A percentile compares a stretch with the other conserved stretches of the same genome.
phyloP scores from a whole-genome alignment of 2,888 invertebrate genomes.

The Pinctada fucata region DNA sequence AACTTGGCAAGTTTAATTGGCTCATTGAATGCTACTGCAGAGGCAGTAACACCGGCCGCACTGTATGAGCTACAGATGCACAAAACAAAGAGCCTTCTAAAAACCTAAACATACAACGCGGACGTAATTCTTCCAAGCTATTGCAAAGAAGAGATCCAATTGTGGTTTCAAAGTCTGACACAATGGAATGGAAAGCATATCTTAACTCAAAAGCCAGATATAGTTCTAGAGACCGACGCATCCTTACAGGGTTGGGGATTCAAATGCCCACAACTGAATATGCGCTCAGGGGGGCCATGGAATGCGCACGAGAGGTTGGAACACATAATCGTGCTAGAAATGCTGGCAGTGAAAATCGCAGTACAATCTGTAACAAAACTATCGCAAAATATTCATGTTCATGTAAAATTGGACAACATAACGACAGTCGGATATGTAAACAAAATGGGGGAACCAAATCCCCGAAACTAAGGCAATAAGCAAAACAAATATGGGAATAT shows the following conservation, averaged over 20 bases:
- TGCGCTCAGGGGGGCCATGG: too few species aligned
- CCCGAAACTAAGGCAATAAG: background rate
- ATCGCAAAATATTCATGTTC: too few species aligned
- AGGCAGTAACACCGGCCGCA: conserved; percentile 4
- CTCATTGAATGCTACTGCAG: conserved; percentile 12
- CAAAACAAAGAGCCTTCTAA: background rate
- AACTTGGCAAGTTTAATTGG: conserved; percentile 13
- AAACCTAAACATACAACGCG: background rate
- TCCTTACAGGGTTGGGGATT: too few species aligned
- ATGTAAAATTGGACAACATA: too few species aligned
- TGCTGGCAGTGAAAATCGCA: too few species aligned
- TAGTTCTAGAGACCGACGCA: background rate
- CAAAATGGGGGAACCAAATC: too few species aligned
- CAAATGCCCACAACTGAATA: too few species aligned
- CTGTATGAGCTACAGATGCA: conserved; percentile 11
- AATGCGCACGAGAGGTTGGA: too few species aligned
- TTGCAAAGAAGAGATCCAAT: conserved; percentile 12
- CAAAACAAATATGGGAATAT: background rate
- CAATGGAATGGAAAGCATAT: conserved; percentile 4
- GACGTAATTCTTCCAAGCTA: background rate
- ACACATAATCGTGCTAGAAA: too few species aligned
- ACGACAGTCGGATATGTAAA: too few species aligned
- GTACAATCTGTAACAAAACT: too few species aligned
- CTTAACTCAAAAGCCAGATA: background rate
- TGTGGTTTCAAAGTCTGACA: background rate